Evolutionary conservation across 2,113 vertebrate genomes (phyloP).

Genomic region (Raphicerus campestris): DNA sequence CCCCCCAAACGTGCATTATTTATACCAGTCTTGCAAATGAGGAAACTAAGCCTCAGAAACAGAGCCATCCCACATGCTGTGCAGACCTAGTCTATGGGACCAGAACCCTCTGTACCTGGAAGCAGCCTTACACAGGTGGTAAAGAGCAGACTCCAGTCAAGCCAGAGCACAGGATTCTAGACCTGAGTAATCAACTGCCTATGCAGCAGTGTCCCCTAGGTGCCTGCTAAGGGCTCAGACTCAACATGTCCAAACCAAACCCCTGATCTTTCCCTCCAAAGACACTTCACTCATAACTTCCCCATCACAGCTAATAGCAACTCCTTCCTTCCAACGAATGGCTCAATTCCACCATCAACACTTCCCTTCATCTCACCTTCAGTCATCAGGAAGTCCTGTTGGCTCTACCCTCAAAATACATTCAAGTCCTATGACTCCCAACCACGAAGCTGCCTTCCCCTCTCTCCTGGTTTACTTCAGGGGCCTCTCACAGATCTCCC

Average conservation of each 20-base stretch:
- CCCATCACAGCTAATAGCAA: not conserved
- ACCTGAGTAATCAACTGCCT: not conserved
- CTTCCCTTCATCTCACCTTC: not conserved
- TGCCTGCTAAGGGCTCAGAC: not conserved
- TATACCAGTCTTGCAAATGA: not conserved
- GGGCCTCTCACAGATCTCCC: not conserved
- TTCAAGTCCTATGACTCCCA: not conserved
- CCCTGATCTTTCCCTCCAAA: not conserved
- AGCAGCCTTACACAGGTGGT: not conserved
- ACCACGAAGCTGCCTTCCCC: not conserved
- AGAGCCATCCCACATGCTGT: not conserved
- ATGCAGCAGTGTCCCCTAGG: not conserved
- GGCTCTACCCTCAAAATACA: not conserved
- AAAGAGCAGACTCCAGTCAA: not conserved
- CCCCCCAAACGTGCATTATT: not conserved
- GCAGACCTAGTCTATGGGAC: not conserved
- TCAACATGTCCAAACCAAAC: not conserved
- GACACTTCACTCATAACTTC: not conserved
- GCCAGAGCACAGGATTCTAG: not conserved
- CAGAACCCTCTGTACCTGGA: not conserved
- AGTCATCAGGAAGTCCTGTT: not conserved
- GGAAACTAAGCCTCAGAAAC: not conserved
- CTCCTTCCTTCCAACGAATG: not conserved
- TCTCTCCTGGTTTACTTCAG: not conserved
- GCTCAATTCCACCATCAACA: not conserved